Base-by-base conservation (phyloP, 1,140 invertebrate genomes). In the Drosophila seguyi region DNA sequence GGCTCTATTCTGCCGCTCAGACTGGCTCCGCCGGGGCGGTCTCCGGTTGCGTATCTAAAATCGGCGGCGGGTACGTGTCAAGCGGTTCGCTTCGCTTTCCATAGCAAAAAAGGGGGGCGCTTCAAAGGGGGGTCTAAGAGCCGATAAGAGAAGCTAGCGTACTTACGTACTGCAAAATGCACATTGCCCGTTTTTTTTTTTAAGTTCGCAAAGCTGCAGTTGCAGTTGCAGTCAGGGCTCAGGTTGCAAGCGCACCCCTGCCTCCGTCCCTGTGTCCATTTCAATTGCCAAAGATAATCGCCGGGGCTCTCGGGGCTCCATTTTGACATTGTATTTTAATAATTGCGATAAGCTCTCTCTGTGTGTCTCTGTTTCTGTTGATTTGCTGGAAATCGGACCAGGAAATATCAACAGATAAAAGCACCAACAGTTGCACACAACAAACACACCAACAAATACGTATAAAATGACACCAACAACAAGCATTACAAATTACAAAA, bases 301-400 rank as follows among this genome's bases (percentile, higher is more conserved):
- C 63, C 8, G 34, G 73, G 62, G 78, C 82, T 84, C 77, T 78
- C 47, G 83, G 75, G 83, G 75, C 56, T 55, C 52, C 75, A 88
- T 80, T 87, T 83, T 87, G 84, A 88, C 85, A 87, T 88, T 88
- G 80, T 88, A 74, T 88, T 88, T 88, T 78, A 88, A 88, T 79
- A 86, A 88, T 78, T 71, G 80, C 72, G 83, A 87, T 87, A 87
- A 87, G 84, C 38, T 73, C 29, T 73, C 29, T 25, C 2, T 56
- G 59, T 56, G 55, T 72, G 66, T 41, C 66, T 72, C 69, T 67
- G 72, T 67, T 78, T 67, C 59, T 73, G 68, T 71, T 82, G 81
- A 67, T 69, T 61, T 77, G 39, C 74, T 77, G 82, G 85, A 72
- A 86, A 90, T 90, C 85, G 68, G 62, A 90, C 84, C 84, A 88